Conservation (phyloP, 2,797 vertebrate species). For the Podargus strigoides region DNA sequence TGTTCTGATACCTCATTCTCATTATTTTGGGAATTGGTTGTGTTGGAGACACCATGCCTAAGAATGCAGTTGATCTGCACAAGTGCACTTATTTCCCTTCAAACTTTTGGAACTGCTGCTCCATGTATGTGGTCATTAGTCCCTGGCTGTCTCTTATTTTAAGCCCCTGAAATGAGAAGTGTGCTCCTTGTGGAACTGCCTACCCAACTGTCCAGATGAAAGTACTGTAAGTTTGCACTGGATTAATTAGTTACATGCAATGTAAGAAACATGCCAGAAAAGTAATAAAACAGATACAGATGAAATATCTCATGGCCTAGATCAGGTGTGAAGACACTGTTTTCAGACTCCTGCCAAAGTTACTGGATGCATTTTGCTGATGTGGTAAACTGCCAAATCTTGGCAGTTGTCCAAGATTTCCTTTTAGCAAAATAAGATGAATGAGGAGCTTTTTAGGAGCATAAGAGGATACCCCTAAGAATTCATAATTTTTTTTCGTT, state of each 20-base stretch:
- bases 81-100: not conserved
- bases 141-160: not conserved
- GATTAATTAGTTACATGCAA: not conserved
- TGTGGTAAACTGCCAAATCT: too few species aligned
- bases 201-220: not conserved
- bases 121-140: rapidly evolving
- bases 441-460: not conserved
- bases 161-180: not conserved
- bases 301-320: not conserved
- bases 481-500: not conserved
- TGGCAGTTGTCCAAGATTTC: not conserved
- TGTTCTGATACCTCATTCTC: not conserved
- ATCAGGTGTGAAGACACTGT: not conserved
- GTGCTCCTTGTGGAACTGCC: not conserved
- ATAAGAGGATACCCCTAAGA: not conserved
- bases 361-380: not conserved
- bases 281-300: not conserved
- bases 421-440: not conserved
- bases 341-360: not conserved
- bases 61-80: not conserved
- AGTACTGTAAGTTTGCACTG: not conserved
- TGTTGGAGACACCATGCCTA: not conserved
- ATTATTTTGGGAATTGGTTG: not conserved
- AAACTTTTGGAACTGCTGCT: not conserved
- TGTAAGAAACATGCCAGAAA: not conserved